Conservation (phyloP, 2,113 vertebrate species). For the Dicerorhinus sumatrensis region DNA sequence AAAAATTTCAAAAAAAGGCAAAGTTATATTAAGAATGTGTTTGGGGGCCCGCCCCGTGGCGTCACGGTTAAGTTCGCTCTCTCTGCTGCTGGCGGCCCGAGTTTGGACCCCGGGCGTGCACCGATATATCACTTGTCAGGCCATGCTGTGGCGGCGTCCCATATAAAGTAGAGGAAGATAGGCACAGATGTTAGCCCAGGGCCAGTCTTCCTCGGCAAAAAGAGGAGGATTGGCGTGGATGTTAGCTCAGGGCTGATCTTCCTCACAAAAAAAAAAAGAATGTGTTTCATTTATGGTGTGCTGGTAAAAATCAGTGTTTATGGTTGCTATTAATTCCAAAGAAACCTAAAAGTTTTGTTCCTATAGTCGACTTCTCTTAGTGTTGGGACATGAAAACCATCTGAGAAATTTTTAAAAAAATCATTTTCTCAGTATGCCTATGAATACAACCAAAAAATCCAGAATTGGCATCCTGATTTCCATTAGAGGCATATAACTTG, state of each 20-base stretch:
- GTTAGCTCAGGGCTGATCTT: too few species aligned
- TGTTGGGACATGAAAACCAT: slow-evolving; percentile 12
- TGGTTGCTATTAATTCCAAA: slow-evolving; percentile 36
- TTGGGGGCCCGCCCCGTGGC: too few species aligned
- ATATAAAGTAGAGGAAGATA: too few species aligned
- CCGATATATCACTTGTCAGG: too few species aligned
- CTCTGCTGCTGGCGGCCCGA: too few species aligned
- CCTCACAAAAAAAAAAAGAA: too few species aligned
- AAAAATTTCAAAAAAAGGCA: not conserved
- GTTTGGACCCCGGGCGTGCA: too few species aligned
- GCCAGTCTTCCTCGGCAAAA: too few species aligned
- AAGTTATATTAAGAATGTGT: slow-evolving; percentile 4
- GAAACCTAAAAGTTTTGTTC: slow-evolving; percentile 2
- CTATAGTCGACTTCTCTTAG: not conserved
- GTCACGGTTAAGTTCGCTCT: too few species aligned
- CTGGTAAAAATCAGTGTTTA: slow-evolving; percentile 5
- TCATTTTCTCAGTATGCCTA: not conserved
- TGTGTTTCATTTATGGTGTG: not conserved
- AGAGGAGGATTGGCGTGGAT: too few species aligned
- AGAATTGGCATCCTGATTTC: not conserved
- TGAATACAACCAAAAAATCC: not conserved
- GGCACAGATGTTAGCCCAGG: too few species aligned
- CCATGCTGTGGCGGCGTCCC: too few species aligned
- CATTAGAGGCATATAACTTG: not conserved
- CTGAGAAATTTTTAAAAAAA: not conserved